These are phyloP conservation scores for Excalfactoria chinensis DNA, from an alignment of 2,113 vertebrate genomes.

Conservation along the genomic window DNA sequence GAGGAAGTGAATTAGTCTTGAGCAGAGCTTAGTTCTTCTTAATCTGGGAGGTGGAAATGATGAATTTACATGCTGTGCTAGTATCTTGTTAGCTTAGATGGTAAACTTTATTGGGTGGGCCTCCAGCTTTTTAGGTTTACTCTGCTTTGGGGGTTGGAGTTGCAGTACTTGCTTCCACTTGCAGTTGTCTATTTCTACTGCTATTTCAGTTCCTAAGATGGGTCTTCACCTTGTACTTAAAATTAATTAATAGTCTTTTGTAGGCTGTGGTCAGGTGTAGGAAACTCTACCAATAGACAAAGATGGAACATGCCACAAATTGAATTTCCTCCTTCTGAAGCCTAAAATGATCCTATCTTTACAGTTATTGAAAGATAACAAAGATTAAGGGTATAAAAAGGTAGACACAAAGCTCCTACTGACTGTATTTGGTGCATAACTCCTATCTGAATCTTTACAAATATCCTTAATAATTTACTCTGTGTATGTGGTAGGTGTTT, in stretches of 20 bases:
- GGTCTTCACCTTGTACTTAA: not conserved
- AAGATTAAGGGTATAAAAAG: not conserved
- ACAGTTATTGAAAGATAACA: not conserved
- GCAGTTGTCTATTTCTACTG: not conserved
- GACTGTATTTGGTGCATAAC: not conserved
- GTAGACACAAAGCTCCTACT: not conserved
- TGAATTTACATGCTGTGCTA: not conserved
- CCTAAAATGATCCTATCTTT: not conserved
- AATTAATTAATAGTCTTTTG: not conserved
- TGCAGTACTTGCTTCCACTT: not conserved
- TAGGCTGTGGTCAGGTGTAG: not conserved
- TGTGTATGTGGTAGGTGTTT: not conserved
- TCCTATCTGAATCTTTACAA: not conserved
- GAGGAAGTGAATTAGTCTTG: not conserved
- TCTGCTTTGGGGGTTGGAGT: not conserved
- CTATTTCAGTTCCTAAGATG: not conserved
- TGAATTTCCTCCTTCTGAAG: constrained; percentile 14
- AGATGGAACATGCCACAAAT: constrained; percentile 7
- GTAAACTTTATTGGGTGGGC: not conserved
- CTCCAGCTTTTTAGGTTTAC: not conserved
- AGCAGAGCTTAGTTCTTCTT: not conserved
- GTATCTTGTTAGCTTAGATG: not conserved
- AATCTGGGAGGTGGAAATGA: not conserved
- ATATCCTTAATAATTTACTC: constrained; percentile 37
- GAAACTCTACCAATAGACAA: not conserved